Evolutionary conservation across 2,888 invertebrate species (phyloP).

Genomic region (Steromphala cineraria): DNA sequence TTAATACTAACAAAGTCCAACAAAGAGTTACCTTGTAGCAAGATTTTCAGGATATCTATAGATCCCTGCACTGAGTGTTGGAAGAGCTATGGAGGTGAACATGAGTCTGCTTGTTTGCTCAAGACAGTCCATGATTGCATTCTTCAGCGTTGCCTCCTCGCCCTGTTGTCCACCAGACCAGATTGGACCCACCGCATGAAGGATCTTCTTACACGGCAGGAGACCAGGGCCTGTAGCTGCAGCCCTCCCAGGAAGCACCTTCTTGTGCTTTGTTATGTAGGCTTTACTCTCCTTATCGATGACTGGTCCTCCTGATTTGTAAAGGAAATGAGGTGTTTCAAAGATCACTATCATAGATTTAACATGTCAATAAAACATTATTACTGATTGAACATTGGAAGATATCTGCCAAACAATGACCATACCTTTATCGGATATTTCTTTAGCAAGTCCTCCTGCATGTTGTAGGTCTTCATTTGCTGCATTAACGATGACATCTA

Average conservation of each 20-base stretch:
- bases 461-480: not conserved
- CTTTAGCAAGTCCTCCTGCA: not conserved
- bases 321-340: no score
- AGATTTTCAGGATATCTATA: slow-evolving; percentile 35
- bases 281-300: not conserved
- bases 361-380: no score
- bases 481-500: not conserved
- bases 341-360: no score
- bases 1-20: no score
- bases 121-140: slow-evolving; percentile 26
- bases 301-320: not conserved
- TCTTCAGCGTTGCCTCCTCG: slow-evolving; percentile 30
- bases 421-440: not conserved
- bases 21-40: not conserved
- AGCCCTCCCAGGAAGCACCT: slow-evolving; percentile 20
- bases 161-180: slow-evolving; percentile 28
- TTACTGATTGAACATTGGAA: no score
- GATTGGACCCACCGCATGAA: slow-evolving; percentile 34
- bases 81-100: slow-evolving; percentile 34
- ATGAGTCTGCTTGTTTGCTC: not conserved
- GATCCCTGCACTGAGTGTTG: slow-evolving; percentile 43
- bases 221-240: slow-evolving; percentile 29
- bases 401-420: no score
- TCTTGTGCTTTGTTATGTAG: not conserved
- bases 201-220: slow-evolving; percentile 26